These are phyloP conservation scores for Falcunculus frontatus DNA, from an alignment of 2,113 vertebrate genomes.

Conservation along the genomic window DNA sequence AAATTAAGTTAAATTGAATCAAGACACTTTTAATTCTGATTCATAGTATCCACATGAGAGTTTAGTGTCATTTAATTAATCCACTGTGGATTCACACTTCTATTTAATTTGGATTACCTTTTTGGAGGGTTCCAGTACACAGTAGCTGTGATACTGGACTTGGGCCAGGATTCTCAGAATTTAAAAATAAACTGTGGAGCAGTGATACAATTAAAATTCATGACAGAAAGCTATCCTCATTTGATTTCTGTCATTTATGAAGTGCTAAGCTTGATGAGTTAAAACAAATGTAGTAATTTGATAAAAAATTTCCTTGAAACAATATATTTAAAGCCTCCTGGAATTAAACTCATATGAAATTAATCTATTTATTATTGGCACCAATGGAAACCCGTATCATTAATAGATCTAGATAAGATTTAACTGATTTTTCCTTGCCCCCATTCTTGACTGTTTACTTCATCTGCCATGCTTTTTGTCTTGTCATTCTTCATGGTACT, in stretches of 20 bases:
- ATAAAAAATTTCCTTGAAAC: not conserved
- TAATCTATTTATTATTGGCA: not conserved
- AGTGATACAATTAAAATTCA: not conserved
- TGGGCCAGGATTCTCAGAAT: not conserved
- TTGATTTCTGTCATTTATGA: not conserved
- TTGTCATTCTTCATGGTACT: not conserved
- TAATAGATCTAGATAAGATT: not conserved
- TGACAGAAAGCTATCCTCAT: not conserved
- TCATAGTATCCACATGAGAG: constrained; percentile 49
- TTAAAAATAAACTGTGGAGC: not conserved
- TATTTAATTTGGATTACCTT: constrained; percentile 48
- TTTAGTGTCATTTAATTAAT: constrained; percentile 57
- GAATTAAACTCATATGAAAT: not conserved
- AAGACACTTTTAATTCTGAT: constrained; percentile 59
- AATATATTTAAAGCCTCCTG: not conserved
- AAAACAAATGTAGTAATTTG: not conserved
- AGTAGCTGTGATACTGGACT: not conserved
- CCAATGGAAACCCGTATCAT: not conserved
- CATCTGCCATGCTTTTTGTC: not conserved
- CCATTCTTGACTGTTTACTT: not conserved
- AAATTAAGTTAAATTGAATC: constrained; percentile 63
- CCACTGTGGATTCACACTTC: constrained; percentile 47
- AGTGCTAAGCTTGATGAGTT: not conserved
- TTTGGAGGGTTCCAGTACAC: constrained; percentile 4
- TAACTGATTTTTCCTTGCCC: not conserved